These are phyloP conservation scores for Allygus modestus DNA, from an alignment of 2,888 invertebrate species.

Conservation along the genomic window DNA sequence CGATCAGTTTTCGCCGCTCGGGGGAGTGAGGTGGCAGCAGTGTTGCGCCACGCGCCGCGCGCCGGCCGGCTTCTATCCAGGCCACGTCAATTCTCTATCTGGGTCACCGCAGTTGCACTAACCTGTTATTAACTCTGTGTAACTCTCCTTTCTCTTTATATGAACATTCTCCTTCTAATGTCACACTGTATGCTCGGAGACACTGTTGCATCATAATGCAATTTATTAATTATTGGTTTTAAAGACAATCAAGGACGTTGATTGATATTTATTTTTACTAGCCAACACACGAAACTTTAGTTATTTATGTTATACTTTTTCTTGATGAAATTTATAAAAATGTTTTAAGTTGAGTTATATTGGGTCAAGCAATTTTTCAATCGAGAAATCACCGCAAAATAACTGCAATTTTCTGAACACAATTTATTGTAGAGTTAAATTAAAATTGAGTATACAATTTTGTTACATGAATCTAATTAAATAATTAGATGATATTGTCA, in stretches of 20 bases:
- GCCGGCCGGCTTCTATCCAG: slow-evolving; percentile 46
- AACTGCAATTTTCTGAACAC: too few relatives aligned
- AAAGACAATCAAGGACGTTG: too few relatives aligned
- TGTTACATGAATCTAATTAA: too few relatives aligned
- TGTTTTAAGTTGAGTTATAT: too few relatives aligned
- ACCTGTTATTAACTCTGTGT: slow-evolving; percentile 37
- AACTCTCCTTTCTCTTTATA: slow-evolving; percentile 27
- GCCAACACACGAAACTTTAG: too few relatives aligned
- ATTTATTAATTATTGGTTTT: neutral
- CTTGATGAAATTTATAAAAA: too few relatives aligned
- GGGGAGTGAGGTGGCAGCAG: slow-evolving; percentile 6
- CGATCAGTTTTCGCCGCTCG: neutral
- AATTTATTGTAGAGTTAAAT: too few relatives aligned
- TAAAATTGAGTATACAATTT: too few relatives aligned
- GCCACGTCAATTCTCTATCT: slow-evolving; percentile 47
- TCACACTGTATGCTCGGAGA: neutral
- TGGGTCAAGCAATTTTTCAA: too few relatives aligned
- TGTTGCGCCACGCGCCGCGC: slow-evolving; percentile 17
- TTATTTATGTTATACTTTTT: too few relatives aligned
- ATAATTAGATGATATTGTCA: too few relatives aligned
- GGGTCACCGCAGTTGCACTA: slow-evolving; percentile 45
- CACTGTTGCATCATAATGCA: neutral
- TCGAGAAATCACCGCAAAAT: too few relatives aligned
- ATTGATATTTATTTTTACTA: neutral
- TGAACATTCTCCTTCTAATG: slow-evolving; percentile 14